Conservation (phyloP, 2,888 invertebrate genomes). For the Pedicia rivosa region DNA sequence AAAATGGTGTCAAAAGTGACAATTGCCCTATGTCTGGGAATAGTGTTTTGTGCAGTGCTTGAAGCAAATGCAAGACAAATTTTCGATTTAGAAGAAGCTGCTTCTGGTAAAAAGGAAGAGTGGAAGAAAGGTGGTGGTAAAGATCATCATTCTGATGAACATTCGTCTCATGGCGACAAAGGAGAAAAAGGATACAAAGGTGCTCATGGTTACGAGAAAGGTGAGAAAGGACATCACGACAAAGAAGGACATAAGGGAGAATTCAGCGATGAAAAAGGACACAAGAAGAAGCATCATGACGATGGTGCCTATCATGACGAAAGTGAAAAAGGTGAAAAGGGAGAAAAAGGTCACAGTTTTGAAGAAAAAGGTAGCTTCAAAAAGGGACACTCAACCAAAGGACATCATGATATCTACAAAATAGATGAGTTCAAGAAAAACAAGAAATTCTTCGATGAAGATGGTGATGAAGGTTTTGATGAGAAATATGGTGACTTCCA, state of each 20-base stretch:
- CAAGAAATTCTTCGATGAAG: conserved; percentile 74
- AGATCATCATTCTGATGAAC: conserved; percentile 47
- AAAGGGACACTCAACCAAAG: conserved; percentile 74
- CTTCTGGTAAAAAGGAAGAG: conserved; percentile 25
- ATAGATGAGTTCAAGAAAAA: conserved; percentile 74
- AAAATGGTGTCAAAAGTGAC: conserved; percentile 12
- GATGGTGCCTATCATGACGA: conserved; percentile 32
- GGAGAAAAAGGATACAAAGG: conserved; percentile 57
- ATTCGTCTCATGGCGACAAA: conserved; percentile 48
- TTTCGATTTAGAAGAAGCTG: conserved; percentile 24
- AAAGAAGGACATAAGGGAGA: conserved; percentile 38
- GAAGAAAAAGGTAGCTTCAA: conserved; percentile 50
- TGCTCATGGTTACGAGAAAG: conserved; percentile 47
- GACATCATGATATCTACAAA: conserved; percentile 73
- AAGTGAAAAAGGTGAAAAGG: conserved; percentile 35
- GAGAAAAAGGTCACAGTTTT: conserved; percentile 33
- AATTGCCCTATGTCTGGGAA: conserved; percentile 11
- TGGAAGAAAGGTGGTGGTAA: conserved; percentile 44
- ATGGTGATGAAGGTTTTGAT: conserved; percentile 65
- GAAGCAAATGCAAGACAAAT: conserved; percentile 11
- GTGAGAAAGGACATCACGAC: conserved; percentile 55
- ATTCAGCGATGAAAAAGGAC: conserved; percentile 32
- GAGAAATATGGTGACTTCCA: conserved; percentile 68
- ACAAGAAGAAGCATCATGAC: conserved; percentile 35
- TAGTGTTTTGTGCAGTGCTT: conserved; percentile 12